phyloP scores from a whole-genome alignment of 2,797 vertebrate genomes.

The Aldrovandia affinis region DNA sequence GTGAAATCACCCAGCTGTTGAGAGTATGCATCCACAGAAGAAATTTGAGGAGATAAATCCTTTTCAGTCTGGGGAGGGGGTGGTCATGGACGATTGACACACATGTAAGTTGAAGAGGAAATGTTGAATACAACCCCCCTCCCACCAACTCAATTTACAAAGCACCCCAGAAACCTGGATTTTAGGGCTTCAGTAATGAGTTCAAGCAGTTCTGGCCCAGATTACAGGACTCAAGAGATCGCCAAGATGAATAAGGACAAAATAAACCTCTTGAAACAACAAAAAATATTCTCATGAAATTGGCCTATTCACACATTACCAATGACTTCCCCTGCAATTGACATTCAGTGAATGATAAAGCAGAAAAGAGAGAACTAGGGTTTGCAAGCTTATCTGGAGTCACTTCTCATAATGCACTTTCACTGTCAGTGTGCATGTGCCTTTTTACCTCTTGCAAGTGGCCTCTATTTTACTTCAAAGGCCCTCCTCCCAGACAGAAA shows the following conservation, averaged over 20 bases:
- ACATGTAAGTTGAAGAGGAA: slow-evolving; percentile 17
- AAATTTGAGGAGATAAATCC: not conserved
- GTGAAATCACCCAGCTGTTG: not conserved
- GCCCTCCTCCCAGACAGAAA: not conserved
- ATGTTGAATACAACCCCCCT: slow-evolving; percentile 16
- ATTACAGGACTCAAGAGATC: slow-evolving; percentile 52
- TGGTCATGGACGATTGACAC: slow-evolving; percentile 8
- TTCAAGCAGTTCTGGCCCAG: slow-evolving; percentile 58
- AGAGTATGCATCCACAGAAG: not conserved
- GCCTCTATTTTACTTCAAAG: not conserved
- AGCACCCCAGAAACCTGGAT: slow-evolving; percentile 45
- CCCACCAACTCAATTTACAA: not conserved
- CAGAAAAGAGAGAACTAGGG: not conserved
- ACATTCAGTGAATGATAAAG: not conserved
- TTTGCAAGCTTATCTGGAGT: not conserved
- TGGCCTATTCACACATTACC: slow-evolving; percentile 21
- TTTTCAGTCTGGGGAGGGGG: not conserved
- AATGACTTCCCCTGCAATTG: not conserved
- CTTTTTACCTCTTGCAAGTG: not conserved
- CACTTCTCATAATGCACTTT: slow-evolving; percentile 8
- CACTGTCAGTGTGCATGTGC: not conserved
- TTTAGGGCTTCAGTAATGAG: slow-evolving; percentile 48
- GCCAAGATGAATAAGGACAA: not conserved
- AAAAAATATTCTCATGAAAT: slow-evolving; percentile 46
- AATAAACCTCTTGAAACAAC: slow-evolving; percentile 35